These are phyloP conservation scores for Pteronura brasiliensis DNA, from an alignment of 2,113 vertebrate genomes.

Conservation along the genomic window DNA sequence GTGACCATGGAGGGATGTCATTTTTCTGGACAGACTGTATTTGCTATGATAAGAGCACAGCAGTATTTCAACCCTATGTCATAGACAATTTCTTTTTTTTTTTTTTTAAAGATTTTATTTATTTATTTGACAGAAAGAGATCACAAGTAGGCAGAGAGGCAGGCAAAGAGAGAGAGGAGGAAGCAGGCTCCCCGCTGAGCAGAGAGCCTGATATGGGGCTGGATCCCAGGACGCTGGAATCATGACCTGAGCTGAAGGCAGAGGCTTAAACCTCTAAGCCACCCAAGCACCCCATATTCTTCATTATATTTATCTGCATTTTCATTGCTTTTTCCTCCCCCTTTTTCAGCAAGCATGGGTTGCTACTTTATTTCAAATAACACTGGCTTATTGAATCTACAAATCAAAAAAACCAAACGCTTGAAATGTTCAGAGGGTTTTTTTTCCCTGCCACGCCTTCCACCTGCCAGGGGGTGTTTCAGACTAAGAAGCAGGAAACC, in stretches of 20 bases:
- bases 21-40: not conserved
- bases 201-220: no score
- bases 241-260: no score
- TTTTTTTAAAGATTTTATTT: no score
- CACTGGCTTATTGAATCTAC: not conserved
- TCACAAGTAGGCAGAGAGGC: no score
- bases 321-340: not conserved
- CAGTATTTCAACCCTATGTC: not conserved
- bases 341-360: not conserved
- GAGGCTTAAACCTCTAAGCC: no score
- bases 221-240: no score
- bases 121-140: no score
- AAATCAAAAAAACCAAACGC: not conserved
- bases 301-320: not conserved
- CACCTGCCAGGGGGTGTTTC: not conserved
- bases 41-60: not conserved
- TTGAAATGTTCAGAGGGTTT: not conserved
- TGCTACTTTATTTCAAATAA: not conserved
- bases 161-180: no score
- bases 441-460: not conserved
- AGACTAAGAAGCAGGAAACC: not conserved
- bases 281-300: not conserved
- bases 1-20: not conserved
- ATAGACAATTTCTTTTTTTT: not conserved
- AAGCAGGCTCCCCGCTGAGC: no score